Base-by-base conservation (phyloP, 2,888 invertebrate species). In the Tetramorium bicarinatum region DNA sequence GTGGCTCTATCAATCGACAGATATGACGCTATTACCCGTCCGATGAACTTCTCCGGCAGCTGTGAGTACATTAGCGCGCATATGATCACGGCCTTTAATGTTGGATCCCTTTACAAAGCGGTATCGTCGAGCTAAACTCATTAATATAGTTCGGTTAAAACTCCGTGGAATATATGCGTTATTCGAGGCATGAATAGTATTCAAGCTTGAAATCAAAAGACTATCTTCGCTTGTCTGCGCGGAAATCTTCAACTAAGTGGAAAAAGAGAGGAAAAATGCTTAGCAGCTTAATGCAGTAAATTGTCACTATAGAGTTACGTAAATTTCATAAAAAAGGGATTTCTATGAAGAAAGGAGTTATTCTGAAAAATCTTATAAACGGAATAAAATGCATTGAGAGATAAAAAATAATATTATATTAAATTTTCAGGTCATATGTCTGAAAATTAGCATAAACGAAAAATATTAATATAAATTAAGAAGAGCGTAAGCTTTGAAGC, bases 21-120 rank as follows among this genome's bases (percentile, higher is more conserved):
- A 91, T 98, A 98, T 94, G 98, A 99, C 93, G 99, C 98, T 88
- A 98, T 99, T 93, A 98, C 98, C 18, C 97, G 98, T 95, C 99
- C 99, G 0, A 98, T 99, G 98, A 98, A 98, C 95, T 99, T 99
- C 95, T 98, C 98, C 76, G 98, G 98, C 93, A 98, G 98, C 94
- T 98, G 98, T 98, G 96, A 98, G 98, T 97, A 94, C 64, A 52
- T 67, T 38, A 64, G n/a, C 49, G 21, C 49, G 21, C 21, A 52
- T 59, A 38, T 47, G 59, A 79, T 47, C 79, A 54, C 9, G 38
- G 56, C 21, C 71, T 47, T 80, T 80, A 74, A 72, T 59, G 59
- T 59, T 47, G 21, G 38, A 59, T 52, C 59, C 56, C 11, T 47
- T 67, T 47, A 67, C 21, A 82, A 67, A 83, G 44, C 41, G 13